phyloP scores from a whole-genome alignment of 2,888 invertebrate genomes.

The Pyrocoelia pectoralis region DNA sequence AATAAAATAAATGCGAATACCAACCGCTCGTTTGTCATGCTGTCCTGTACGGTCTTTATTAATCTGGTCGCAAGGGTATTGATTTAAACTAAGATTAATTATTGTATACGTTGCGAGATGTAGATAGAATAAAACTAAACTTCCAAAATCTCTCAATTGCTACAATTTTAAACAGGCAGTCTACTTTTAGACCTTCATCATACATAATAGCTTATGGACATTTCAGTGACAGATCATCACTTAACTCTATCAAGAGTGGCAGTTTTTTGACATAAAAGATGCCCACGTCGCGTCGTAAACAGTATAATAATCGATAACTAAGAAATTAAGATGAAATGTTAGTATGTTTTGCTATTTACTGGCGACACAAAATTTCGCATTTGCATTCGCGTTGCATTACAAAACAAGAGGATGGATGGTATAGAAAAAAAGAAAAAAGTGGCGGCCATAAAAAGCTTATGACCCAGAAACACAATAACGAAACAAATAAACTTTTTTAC shows the following conservation, averaged over 20 bases:
- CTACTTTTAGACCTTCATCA: no score
- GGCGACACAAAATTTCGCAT: no score
- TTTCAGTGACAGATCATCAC: no score
- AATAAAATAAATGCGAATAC: conserved; percentile 31
- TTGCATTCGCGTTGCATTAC: no score
- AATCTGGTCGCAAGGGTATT: conserved; percentile 32
- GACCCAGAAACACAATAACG: conserved; percentile 17
- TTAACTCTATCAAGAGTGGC: no score
- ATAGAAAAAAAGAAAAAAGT: background rate
- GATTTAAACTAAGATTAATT: conserved; percentile 38
- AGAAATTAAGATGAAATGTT: no score
- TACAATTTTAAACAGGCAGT: no score
- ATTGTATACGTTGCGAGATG: conserved; percentile 10
- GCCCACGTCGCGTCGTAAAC: no score
- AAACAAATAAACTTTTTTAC: conserved; percentile 20
- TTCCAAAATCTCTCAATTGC: background rate
- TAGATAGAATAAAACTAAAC: background rate
- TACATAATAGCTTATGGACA: no score
- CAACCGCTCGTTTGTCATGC: conserved; percentile 40
- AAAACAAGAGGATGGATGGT: background rate
- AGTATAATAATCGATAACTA: no score
- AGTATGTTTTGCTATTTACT: no score
- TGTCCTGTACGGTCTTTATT: conserved; percentile 35
- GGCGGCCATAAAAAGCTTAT: conserved; percentile 8
- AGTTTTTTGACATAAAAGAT: no score